A percentile compares a stretch with the other conserved stretches of the same genome.
These are phyloP conservation scores for Gadus chalcogrammus DNA, from an alignment of 2,113 vertebrate species.

Conservation along the genomic window DNA sequence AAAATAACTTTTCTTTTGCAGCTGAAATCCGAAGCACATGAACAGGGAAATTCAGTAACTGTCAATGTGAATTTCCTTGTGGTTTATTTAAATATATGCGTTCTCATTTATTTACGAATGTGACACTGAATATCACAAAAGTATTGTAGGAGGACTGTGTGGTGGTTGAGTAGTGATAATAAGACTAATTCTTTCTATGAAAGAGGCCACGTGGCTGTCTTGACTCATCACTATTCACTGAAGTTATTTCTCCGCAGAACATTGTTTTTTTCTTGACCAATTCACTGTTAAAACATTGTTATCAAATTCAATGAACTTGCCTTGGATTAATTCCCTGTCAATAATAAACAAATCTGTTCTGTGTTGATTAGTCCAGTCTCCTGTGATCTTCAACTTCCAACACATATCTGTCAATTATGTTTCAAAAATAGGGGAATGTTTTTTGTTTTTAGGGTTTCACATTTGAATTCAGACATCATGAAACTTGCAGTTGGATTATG, in stretches of 20 bases:
- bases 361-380: too few relatives aligned
- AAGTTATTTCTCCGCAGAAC: not conserved
- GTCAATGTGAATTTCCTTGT: not conserved
- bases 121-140: too few relatives aligned
- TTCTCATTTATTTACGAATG: too few relatives aligned
- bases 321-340: conserved; percentile 7
- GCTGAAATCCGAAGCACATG: conserved; percentile 1
- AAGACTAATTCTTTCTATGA: conserved; percentile 72
- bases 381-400: too few relatives aligned
- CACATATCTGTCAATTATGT: too few relatives aligned
- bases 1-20: conserved; percentile 4
- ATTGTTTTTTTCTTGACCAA: conserved; percentile 17
- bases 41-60: not conserved
- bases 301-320: conserved; percentile 29
- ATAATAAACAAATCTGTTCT: not conserved
- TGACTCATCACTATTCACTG: conserved; percentile 20
- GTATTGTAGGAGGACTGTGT: not conserved
- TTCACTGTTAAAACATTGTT: conserved; percentile 33
- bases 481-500: too few relatives aligned
- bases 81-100: too few relatives aligned
- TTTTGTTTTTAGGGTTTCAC: too few relatives aligned
- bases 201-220: conserved; percentile 53
- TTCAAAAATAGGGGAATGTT: too few relatives aligned
- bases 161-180: conserved; percentile 3
- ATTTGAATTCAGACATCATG: too few relatives aligned